Evolutionary conservation across 2,888 invertebrate species (phyloP).

Genomic region (Entomobrya proxima): DNA sequence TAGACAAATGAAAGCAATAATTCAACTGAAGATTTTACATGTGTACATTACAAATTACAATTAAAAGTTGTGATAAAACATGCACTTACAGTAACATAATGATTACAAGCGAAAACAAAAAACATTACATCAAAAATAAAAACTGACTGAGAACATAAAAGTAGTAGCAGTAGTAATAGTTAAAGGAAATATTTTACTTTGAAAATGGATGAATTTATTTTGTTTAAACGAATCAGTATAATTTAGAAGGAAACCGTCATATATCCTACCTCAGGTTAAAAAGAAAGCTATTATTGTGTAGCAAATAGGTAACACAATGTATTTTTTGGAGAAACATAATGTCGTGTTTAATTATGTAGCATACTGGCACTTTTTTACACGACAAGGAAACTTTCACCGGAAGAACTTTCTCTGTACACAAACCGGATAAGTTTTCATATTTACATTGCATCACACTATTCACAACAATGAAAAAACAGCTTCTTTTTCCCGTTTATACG

Average conservation of each 20-base stretch:
- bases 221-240: not conserved
- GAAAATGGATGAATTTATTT: not conserved
- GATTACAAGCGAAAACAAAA: constrained; percentile 42
- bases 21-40: not conserved
- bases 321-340: not conserved
- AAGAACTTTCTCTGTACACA: constrained; percentile 1
- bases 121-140: constrained; percentile 60
- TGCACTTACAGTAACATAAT: constrained; percentile 5
- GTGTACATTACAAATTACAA: constrained; percentile 20
- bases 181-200: constrained; percentile 28
- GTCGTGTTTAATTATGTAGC: not conserved
- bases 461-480: not conserved
- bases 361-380: constrained; percentile 39
- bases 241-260: constrained; percentile 45
- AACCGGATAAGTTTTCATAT: not conserved
- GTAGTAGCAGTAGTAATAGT: not conserved
- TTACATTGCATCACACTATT: constrained; percentile 13
- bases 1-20: constrained; percentile 15
- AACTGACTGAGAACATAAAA: constrained; percentile 55
- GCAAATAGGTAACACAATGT: constrained; percentile 2
- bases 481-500: constrained; percentile 55
- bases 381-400: not conserved
- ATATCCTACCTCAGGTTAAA: constrained; percentile 48
- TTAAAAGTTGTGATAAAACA: constrained; percentile 1
- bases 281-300: not conserved